Evolutionary conservation across 2,888 invertebrate genomes (phyloP).

Genomic region (Macrosiphum euphorbiae): DNA sequence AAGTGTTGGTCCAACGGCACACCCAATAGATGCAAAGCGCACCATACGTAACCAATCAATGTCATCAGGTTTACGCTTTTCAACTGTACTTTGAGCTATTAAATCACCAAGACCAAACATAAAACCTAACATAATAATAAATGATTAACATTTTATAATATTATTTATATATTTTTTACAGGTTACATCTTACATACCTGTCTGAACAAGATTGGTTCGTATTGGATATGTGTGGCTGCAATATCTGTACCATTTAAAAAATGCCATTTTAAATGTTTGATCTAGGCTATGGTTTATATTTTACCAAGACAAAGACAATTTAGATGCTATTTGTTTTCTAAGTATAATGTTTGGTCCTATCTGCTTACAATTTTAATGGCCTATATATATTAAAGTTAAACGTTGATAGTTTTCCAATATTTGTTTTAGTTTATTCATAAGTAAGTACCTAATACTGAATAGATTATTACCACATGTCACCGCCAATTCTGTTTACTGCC

Average conservation of each 20-base stretch:
- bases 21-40: constrained; percentile 79
- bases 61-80: constrained; percentile 70
- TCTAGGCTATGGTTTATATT: neutral
- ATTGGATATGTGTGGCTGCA: constrained; percentile 43
- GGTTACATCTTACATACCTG: constrained; percentile 12
- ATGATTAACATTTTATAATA: neutral
- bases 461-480: neutral
- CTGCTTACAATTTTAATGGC: neutral
- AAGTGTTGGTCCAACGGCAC: constrained; percentile 72
- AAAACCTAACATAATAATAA: neutral
- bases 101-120: constrained; percentile 42
- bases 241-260: constrained; percentile 49
- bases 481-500: neutral
- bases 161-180: neutral
- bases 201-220: constrained; percentile 50
- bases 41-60: constrained; percentile 75
- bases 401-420: neutral
- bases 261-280: constrained; percentile 22
- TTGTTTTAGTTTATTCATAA: neutral
- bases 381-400: neutral
- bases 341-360: neutral
- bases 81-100: constrained; percentile 71
- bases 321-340: neutral
- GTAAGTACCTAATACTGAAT: neutral
- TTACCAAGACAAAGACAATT: neutral